Conservation (phyloP, 2,888 invertebrate genomes). For the Drosophila anomelani region DNA sequence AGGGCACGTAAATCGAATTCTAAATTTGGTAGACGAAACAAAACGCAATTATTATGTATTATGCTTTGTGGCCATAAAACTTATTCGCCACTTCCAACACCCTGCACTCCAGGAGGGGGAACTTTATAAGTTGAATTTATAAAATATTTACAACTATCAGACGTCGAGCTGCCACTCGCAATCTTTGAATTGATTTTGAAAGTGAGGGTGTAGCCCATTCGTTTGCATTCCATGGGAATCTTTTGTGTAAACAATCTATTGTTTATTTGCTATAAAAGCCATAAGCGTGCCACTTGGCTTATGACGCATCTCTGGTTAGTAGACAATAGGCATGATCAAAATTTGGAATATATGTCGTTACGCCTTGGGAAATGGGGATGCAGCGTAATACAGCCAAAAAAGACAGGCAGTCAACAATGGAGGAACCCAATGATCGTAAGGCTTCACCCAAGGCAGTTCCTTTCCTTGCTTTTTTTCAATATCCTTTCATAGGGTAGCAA, state of each 20-base stretch:
- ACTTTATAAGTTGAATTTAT: not conserved
- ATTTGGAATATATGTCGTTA: conserved; percentile 19
- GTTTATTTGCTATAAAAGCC: conserved; percentile 48
- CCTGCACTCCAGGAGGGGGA: conserved; percentile 28
- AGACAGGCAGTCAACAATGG: conserved; percentile 51
- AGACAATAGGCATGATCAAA: conserved; percentile 45
- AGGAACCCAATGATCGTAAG: conserved; percentile 28
- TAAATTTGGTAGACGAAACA: conserved; percentile 72
- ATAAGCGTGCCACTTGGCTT: conserved; percentile 70
- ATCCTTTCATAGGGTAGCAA: not conserved
- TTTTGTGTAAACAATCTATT: conserved; percentile 32
- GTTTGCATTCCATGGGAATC: conserved; percentile 11
- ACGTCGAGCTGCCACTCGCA: not conserved
- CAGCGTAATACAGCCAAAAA: conserved; percentile 43
- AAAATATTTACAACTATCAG: conserved; percentile 1
- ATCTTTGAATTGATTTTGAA: not conserved
- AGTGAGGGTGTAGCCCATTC: conserved; percentile 50
- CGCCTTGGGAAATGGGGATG: conserved; percentile 12
- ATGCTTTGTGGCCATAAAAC: conserved; percentile 53
- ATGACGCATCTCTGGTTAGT: conserved; percentile 50
- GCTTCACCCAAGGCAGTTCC: conserved; percentile 25
- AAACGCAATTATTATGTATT: conserved; percentile 66
- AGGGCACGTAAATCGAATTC: conserved; percentile 61
- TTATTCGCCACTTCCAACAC: conserved; percentile 48
- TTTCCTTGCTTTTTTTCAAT: conserved; percentile 4